These are phyloP conservation scores for Notechis scutatus DNA, from an alignment of 2,113 vertebrate genomes.

Conservation along the genomic window DNA sequence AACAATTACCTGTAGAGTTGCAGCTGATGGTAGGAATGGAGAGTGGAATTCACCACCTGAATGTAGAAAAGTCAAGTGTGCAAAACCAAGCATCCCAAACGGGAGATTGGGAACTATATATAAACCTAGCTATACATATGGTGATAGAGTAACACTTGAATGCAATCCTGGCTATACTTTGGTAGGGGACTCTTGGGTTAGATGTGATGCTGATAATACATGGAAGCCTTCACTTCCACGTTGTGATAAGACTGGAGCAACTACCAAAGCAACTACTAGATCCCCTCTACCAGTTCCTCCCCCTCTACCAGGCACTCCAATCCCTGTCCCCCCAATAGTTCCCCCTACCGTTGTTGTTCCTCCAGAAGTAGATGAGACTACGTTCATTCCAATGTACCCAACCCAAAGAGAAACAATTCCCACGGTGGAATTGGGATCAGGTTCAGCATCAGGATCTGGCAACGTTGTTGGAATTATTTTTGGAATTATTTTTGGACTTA, in stretches of 20 bases:
- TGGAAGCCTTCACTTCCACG: background rate
- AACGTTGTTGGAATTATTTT: background rate
- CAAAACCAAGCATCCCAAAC: background rate
- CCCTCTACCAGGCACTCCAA: background rate
- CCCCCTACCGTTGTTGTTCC: background rate
- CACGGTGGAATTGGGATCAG: background rate
- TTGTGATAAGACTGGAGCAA: background rate
- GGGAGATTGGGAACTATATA: background rate
- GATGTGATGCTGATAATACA: background rate
- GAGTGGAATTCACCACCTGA: slow-evolving; percentile 51
- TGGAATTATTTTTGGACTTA: background rate
- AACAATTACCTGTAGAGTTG: slow-evolving; percentile 55
- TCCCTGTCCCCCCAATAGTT: background rate
- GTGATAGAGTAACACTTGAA: background rate
- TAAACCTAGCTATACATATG: background rate
- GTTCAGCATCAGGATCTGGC: background rate
- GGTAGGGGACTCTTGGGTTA: background rate
- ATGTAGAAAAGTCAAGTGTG: slow-evolving; percentile 18
- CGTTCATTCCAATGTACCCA: background rate
- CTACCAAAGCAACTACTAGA: background rate
- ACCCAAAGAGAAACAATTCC: background rate
- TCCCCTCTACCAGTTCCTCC: background rate
- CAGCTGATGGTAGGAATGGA: slow-evolving; percentile 6
- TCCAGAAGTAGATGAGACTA: background rate
- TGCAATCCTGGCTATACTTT: background rate